Percentiles rank a stretch among this genome's conserved stretches.
Conservation (phyloP, 2,797 vertebrate species). For the Pantherophis alleghaniensis region DNA sequence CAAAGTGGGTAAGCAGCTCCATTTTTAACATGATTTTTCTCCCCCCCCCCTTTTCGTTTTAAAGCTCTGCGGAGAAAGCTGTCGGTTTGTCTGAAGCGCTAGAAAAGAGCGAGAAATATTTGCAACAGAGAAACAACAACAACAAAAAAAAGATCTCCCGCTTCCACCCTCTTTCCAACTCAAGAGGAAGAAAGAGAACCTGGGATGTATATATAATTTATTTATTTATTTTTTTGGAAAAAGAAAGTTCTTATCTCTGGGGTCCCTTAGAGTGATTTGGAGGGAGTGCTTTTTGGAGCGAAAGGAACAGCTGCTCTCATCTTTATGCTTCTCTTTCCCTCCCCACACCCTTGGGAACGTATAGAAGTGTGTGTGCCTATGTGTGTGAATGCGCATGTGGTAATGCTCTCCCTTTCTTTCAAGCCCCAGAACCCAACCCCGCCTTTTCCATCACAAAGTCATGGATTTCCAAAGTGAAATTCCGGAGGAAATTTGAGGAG, state of each 20-base stretch:
- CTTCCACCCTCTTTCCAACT: constrained; percentile 12
- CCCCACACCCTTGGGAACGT: neutral
- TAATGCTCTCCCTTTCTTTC: neutral
- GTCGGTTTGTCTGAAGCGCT: constrained; percentile 3
- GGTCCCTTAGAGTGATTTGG: neutral
- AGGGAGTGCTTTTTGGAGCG: neutral
- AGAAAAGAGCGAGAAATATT: neutral
- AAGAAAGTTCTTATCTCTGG: neutral
- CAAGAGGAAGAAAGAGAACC: constrained; percentile 10
- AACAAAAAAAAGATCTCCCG: neutral
- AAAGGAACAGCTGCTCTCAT: neutral
- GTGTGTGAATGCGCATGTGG: neutral
- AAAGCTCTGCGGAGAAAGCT: neutral
- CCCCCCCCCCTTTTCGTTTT: neutral
- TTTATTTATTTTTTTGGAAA: neutral
- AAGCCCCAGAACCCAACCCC: neutral
- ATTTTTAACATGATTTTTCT: neutral
- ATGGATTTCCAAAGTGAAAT: constrained; percentile 54
- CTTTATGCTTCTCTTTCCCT: neutral
- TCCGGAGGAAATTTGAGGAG: constrained; percentile 59
- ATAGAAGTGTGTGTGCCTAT: neutral
- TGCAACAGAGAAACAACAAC: neutral
- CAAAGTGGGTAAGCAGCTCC: neutral
- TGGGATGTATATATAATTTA: neutral
- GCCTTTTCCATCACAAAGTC: neutral